phyloP scores from a whole-genome alignment of 1,140 invertebrate species.

The Drosophila pachea region DNA sequence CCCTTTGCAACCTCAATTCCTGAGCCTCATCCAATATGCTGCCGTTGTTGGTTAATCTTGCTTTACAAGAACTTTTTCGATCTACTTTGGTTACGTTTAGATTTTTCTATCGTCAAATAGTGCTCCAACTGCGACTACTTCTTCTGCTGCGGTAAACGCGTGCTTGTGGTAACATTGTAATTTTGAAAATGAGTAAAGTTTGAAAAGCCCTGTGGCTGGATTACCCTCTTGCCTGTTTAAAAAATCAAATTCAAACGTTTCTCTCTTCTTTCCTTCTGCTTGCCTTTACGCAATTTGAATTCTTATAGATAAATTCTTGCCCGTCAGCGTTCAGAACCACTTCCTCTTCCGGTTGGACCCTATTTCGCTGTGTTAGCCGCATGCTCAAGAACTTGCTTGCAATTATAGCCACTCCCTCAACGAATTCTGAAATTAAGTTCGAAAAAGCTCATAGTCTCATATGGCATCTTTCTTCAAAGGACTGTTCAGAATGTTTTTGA shows the following conservation, averaged over 20 bases:
- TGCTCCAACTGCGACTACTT: conserved; percentile 10
- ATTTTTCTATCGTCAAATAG: conserved; percentile 60
- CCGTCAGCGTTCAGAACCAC: conserved; percentile 32
- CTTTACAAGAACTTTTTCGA: conserved; percentile 67
- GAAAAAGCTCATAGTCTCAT: conserved; percentile 54
- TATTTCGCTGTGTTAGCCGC: conserved; percentile 46
- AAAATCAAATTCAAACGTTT: background rate
- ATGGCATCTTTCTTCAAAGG: conserved; percentile 51
- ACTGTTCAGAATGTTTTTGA: conserved; percentile 39
- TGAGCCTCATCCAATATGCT: conserved; percentile 61
- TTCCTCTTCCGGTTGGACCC: conserved; percentile 74
- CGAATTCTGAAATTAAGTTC: too few relatives aligned
- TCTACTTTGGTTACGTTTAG: conserved; percentile 78
- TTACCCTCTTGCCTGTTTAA: conserved; percentile 16
- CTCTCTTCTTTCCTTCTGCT: conserved; percentile 20
- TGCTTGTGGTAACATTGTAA: conserved; percentile 77
- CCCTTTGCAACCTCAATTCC: conserved; percentile 19
- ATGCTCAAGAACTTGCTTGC: too few relatives aligned
- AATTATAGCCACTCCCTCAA: too few relatives aligned
- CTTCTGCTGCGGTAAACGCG: conserved; percentile 61
- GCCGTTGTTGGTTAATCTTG: conserved; percentile 30
- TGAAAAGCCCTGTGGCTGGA: conserved; percentile 67
- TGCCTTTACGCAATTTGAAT: conserved; percentile 58
- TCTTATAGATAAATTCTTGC: conserved; percentile 62
- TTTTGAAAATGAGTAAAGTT: conserved; percentile 79